These are phyloP conservation scores for Rhinopomastus cyanomelas DNA, from an alignment of 2,113 vertebrate species.

Conservation along the genomic window DNA sequence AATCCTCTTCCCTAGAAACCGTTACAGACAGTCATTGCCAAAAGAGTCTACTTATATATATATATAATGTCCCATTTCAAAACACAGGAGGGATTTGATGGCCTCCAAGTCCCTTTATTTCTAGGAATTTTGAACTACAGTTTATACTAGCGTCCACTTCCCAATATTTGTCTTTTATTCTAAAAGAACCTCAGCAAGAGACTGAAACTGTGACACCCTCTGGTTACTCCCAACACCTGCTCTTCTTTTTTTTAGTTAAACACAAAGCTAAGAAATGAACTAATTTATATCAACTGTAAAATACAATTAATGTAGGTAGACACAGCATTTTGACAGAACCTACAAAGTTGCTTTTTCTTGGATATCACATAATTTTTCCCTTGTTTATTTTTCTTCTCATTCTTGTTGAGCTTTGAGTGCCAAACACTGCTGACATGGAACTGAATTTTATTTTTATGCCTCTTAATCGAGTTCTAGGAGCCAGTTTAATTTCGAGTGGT, in stretches of 20 bases:
- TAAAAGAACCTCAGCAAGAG: not conserved
- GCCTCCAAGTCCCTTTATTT: not conserved
- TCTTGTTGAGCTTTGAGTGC: not conserved
- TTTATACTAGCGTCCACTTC: not conserved
- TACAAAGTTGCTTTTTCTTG: not conserved
- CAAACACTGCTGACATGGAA: not conserved
- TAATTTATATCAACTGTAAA: not conserved
- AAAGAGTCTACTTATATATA: not conserved
- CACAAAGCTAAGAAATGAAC: not conserved
- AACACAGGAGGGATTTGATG: not conserved
- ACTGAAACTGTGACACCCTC: not conserved
- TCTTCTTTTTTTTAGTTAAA: not conserved
- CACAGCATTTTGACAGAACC: not conserved
- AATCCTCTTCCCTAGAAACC: not conserved
- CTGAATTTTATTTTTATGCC: not conserved
- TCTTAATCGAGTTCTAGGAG: not conserved
- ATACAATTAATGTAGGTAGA: not conserved
- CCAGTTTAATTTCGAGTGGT: conserved; percentile 19
- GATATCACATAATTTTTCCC: not conserved
- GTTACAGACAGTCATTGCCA: not conserved
- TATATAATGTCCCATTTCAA: not conserved
- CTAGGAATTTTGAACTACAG: not conserved
- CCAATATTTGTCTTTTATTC: not conserved
- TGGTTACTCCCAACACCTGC: not conserved
- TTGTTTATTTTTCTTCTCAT: not conserved